Evolutionary conservation across 2,113 vertebrate genomes (phyloP).

Genomic region (Antechinus stuartii): DNA sequence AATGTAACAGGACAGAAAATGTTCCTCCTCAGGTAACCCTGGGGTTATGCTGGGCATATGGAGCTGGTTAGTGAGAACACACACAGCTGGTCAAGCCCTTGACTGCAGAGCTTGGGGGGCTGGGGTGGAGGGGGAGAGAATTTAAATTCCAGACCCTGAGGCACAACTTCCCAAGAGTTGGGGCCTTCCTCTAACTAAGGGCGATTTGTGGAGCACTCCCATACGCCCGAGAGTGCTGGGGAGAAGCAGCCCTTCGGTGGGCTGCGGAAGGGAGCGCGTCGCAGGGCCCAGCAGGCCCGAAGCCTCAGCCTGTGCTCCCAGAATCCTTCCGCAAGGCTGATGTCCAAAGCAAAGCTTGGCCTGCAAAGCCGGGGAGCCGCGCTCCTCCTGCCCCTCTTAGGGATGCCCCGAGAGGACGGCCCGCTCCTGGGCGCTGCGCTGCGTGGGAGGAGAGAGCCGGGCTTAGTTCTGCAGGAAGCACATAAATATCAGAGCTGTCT

Average conservation of each 20-base stretch:
- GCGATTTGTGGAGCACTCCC: neutral
- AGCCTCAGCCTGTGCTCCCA: neutral
- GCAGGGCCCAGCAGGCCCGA: neutral
- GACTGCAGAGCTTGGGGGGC: neutral
- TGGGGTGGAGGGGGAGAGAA: too few species aligned
- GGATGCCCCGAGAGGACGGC: neutral
- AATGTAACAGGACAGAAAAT: neutral
- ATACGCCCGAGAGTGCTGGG: too few species aligned
- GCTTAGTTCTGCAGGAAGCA: slow-evolving; percentile 28
- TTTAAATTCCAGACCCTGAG: neutral
- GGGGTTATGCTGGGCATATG: neutral
- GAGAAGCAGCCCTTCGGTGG: neutral
- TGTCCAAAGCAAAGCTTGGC: neutral
- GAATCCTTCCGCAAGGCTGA: fast-evolving
- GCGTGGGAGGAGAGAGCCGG: neutral
- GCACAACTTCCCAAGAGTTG: neutral
- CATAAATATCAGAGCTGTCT: slow-evolving; percentile 66
- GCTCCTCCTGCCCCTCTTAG: neutral
- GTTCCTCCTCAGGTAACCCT: neutral
- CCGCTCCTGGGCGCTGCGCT: neutral
- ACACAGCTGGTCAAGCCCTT: neutral
- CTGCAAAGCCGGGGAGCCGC: neutral
- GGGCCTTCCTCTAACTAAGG: neutral
- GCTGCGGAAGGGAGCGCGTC: too few species aligned
- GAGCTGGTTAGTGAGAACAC: neutral